Evolutionary conservation across 1,140 invertebrate species (phyloP), one percentile per base, ranked within the genome.

Genomic region (Lordiphosa collinella): DNA sequence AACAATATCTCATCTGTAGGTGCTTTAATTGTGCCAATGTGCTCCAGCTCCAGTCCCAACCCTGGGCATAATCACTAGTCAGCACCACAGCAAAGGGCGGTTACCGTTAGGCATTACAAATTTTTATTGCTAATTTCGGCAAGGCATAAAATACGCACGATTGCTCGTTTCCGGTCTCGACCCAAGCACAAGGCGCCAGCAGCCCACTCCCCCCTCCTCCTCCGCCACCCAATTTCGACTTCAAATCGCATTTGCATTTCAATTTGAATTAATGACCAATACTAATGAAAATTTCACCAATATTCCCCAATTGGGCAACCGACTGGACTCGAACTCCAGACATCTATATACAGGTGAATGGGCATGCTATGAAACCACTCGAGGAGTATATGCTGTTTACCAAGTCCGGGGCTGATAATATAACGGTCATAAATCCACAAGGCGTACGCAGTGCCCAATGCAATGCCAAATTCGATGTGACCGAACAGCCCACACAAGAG

Each of bases 351-450:
- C 92, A 94, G 88, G 92, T 96, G 50, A 95, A 96, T 73, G 92
- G 92, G 51, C 91, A 93, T 31, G 91, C 92, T 44, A 96, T 96
- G 94, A 95, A 95, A 72, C 95, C 95, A 3, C 87, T 96, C 36
- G 95, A 96, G 88, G 95, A 96, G 80, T 96, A 96, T 85, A 96
- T 96, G 95, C 89, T 95, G 4, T 96, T 95, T 86, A 95, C 93
- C 2, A 94, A 94, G 70, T 93, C 93, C 29, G 94, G 93, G 40
- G 92, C 94, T 43, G 94, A 95, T 79, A 94, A 94, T 40, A 94
- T 96, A 11, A 93, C 94, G 53, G 94, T 95, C 3, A 94, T 94
- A 10, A 95, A 95, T 87, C 93, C 94, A 1, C 94, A 94, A 57
- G 95, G 95, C n/a, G 93, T 96, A 1, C 90, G 95, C 70, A 95